These are phyloP conservation scores for Siniperca scherzeri DNA, from an alignment of 2,797 vertebrate species.

Conservation along the genomic window DNA sequence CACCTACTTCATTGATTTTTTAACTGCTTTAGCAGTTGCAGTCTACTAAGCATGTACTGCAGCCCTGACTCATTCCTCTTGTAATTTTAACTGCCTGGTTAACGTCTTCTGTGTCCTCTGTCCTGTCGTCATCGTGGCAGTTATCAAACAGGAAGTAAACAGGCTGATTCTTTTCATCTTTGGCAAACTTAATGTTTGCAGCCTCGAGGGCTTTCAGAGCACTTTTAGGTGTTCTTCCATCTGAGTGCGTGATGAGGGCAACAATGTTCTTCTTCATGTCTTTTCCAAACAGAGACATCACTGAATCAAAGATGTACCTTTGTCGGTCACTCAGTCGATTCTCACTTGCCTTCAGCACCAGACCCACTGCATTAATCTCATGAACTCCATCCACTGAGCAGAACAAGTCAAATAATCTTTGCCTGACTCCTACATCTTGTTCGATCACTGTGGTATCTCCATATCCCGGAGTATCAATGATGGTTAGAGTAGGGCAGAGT, in stretches of 20 bases:
- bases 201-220: background rate
- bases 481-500: slow-evolving; percentile 40
- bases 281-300: slow-evolving; percentile 31
- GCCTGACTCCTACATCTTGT: rapidly evolving
- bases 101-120: background rate
- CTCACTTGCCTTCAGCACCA: slow-evolving; percentile 9
- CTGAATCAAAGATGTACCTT: slow-evolving; percentile 15
- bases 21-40: too few species aligned
- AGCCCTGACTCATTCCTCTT: background rate
- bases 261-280: slow-evolving; percentile 15
- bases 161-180: background rate
- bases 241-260: slow-evolving; percentile 1
- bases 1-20: too few species aligned
- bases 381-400: background rate
- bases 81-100: too few species aligned
- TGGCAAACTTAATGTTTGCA: background rate
- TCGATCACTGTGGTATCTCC: background rate
- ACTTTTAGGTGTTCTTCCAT: background rate
- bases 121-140: background rate
- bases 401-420: slow-evolving; percentile 17
- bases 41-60: too few species aligned
- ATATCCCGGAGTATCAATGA: slow-evolving; percentile 44
- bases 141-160: slow-evolving; percentile 16
- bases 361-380: slow-evolving; percentile 10
- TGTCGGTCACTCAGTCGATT: slow-evolving; percentile 5